phyloP scores from a whole-genome alignment of 2,797 vertebrate species.

The Acanthiza pusilla region DNA sequence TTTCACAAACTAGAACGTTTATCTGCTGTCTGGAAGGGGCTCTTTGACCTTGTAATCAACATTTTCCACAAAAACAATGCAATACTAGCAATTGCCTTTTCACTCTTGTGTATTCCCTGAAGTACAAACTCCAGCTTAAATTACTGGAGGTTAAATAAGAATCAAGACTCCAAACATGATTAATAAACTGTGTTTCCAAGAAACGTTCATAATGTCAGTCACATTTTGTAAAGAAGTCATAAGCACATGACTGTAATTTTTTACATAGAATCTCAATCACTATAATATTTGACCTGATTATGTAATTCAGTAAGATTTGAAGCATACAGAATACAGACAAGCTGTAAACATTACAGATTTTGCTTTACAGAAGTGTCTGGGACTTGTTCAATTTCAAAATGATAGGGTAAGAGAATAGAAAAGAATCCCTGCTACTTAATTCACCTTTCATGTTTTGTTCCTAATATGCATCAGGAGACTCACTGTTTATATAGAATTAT shows the following conservation, averaged over 20 bases:
- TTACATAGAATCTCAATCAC: neutral
- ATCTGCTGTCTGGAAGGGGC: neutral
- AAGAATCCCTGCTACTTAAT: neutral
- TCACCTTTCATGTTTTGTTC: neutral
- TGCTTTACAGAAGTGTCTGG: neutral
- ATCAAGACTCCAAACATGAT: neutral
- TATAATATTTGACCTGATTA: neutral
- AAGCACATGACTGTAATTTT: neutral
- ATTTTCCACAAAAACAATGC: neutral
- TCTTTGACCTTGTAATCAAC: neutral
- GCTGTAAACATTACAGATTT: neutral
- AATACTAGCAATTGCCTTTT: neutral
- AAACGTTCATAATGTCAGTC: neutral
- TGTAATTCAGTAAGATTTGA: neutral
- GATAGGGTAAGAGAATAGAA: neutral
- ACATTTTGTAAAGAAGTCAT: neutral
- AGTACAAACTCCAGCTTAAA: neutral
- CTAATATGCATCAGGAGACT: neutral
- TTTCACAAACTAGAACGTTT: neutral
- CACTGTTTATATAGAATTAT: neutral
- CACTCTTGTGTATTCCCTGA: neutral
- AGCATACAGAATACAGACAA: neutral
- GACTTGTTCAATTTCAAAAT: neutral
- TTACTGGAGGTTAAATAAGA: neutral
- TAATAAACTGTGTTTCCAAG: neutral